phyloP scores from a whole-genome alignment of 2,113 vertebrate species.

The Lipophrys pholis region DNA sequence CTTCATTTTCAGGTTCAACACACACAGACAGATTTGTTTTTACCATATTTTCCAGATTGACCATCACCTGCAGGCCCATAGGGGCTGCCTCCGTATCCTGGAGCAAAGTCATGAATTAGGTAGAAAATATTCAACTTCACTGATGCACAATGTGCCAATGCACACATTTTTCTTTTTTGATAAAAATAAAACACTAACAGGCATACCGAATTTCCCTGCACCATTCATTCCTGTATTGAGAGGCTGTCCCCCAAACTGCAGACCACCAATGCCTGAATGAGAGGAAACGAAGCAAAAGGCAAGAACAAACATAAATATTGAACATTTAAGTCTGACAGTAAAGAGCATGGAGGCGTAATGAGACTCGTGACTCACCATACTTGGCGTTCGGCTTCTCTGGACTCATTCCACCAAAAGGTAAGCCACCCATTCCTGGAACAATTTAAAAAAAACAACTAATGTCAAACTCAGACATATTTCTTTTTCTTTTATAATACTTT shows the following conservation, averaged over 20 bases:
- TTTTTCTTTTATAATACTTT: too few relatives aligned
- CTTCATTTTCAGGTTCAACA: not conserved
- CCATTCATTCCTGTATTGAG: constrained; percentile 27
- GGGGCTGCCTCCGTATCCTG: constrained; percentile 56
- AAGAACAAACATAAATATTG: too few relatives aligned
- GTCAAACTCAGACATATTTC: too few relatives aligned
- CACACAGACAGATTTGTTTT: constrained; percentile 11
- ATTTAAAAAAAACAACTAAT: not conserved
- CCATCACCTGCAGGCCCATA: constrained; percentile 36
- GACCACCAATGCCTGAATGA: constrained; percentile 69
- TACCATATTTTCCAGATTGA: constrained; percentile 69
- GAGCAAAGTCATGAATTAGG: not conserved
- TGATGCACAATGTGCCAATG: not conserved
- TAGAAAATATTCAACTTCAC: not conserved
- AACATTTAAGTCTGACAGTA: too few relatives aligned
- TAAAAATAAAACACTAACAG: not conserved
- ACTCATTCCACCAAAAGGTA: constrained; percentile 46
- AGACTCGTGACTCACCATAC: constrained; percentile 52
- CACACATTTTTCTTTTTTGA: not conserved
- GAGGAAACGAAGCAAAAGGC: not conserved
- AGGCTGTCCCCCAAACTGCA: constrained; percentile 67
- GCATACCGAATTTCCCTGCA: constrained; percentile 58
- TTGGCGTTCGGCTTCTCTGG: constrained; percentile 46
- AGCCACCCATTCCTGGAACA: constrained; percentile 61
- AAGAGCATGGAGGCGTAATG: too few relatives aligned